Evolutionary conservation across 92 coral and sea anemone species (phyloP).

Genomic region (Phymanthus crucifer): DNA sequence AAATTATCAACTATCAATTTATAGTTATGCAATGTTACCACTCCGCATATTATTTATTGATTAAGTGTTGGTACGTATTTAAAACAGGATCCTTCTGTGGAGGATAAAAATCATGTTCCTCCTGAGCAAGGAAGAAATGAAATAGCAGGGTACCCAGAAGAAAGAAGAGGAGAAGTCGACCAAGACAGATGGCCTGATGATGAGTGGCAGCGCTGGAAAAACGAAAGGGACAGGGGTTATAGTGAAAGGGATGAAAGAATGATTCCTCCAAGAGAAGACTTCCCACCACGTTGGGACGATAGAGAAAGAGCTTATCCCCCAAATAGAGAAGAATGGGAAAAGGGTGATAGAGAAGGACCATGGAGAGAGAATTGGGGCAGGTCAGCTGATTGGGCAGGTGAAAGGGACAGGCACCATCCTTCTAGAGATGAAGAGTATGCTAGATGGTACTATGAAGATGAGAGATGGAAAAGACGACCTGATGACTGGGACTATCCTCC

Average conservation of each 20-base stretch:
- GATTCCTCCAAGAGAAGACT: conserved; percentile 8
- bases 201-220: conserved; percentile 23
- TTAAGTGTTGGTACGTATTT: not conserved
- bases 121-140: conserved; percentile 14
- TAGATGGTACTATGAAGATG: conserved; percentile 30
- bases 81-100: conserved; percentile 17
- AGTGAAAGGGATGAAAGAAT: conserved; percentile 11
- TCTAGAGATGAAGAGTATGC: conserved; percentile 22
- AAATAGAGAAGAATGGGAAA: conserved; percentile 23
- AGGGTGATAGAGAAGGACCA: conserved; percentile 27
- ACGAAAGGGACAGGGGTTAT: conserved; percentile 8
- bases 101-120: conserved; percentile 5
- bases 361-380: conserved; percentile 37
- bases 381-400: conserved; percentile 26
- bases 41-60: not conserved
- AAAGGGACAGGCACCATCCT: conserved; percentile 22
- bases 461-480: conserved; percentile 27
- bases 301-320: conserved; percentile 13
- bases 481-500: conserved; percentile 42
- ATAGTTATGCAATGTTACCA: too few relatives aligned
- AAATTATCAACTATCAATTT: too few relatives aligned
- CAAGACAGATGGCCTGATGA: conserved; percentile 1
- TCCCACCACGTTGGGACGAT: conserved; percentile 19
- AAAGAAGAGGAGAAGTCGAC: conserved; percentile 15
- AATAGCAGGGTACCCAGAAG: conserved; percentile 18